These are phyloP conservation scores for Hypomesus transpacificus DNA, from an alignment of 2,113 vertebrate genomes.

Conservation along the genomic window DNA sequence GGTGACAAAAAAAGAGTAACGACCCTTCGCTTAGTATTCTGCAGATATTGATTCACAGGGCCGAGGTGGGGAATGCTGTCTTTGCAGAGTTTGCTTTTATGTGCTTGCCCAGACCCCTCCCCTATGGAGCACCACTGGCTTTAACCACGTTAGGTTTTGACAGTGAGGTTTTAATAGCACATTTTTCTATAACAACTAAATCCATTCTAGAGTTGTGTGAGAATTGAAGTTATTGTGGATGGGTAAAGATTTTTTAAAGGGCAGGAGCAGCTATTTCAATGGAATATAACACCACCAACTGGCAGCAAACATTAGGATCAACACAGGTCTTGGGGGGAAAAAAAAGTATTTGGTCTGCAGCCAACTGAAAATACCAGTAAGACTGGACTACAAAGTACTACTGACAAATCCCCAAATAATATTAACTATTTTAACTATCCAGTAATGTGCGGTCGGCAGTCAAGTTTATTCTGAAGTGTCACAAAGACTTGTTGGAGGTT, in stretches of 20 bases:
- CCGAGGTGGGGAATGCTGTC: background rate
- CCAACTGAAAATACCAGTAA: too few species aligned
- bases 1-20: slow-evolving; percentile 19
- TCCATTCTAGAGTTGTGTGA: slow-evolving; percentile 18
- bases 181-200: slow-evolving; percentile 13
- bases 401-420: too few species aligned
- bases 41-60: slow-evolving; percentile 27
- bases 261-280: slow-evolving; percentile 6
- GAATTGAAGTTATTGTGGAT: slow-evolving; percentile 17
- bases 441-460: too few species aligned
- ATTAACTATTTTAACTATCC: too few species aligned
- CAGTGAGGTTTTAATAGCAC: slow-evolving; percentile 23
- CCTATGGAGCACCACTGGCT: slow-evolving; percentile 20
- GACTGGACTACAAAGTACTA: too few species aligned
- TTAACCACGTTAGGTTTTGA: slow-evolving; percentile 22
- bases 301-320: background rate
- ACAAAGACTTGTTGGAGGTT: too few species aligned
- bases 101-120: background rate
- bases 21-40: slow-evolving; percentile 22
- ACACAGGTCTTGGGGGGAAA: background rate
- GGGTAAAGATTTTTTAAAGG: slow-evolving; percentile 8
- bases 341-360: too few species aligned
- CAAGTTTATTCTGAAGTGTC: too few species aligned
- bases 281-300: background rate
- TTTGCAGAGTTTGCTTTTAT: slow-evolving; percentile 14